These are phyloP conservation scores for Acrocera orbiculus DNA, from an alignment of 2,888 invertebrate species.

Conservation along the genomic window DNA sequence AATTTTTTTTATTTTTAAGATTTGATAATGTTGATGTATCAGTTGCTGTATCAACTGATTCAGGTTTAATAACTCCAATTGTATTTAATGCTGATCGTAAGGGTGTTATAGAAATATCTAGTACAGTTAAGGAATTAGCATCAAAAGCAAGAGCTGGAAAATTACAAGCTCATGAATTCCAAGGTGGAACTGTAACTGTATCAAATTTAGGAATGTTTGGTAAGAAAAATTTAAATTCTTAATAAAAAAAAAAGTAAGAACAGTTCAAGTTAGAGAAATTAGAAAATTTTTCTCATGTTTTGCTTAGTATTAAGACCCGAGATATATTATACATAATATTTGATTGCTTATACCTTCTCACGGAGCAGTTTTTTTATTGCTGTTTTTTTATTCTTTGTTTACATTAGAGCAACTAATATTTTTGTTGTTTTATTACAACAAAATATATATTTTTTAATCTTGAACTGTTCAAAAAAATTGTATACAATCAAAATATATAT, in stretches of 20 bases:
- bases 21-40: conserved; percentile 86
- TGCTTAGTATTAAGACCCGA: no score
- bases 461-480: no score
- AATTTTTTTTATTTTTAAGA: conserved; percentile 29
- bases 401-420: no score
- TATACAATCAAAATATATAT: not conserved
- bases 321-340: no score
- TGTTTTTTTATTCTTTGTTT: no score
- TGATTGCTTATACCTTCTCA: no score
- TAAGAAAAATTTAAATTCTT: conserved; percentile 17
- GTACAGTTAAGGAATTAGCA: conserved; percentile 62
- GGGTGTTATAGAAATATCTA: conserved; percentile 69
- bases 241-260: not conserved
- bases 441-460: no score
- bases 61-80: conserved; percentile 93
- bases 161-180: conserved; percentile 84
- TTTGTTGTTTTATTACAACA: no score
- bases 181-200: conserved; percentile 88
- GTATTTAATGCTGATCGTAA: conserved; percentile 80
- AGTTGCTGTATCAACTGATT: conserved; percentile 90
- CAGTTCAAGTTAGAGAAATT: not conserved
- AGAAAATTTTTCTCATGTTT: not conserved
- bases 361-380: no score
- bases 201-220: conserved; percentile 94
- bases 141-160: conserved; percentile 75